Evolutionary conservation across 2,888 invertebrate species (phyloP).

Genomic region (Herminia tarsipennalis): DNA sequence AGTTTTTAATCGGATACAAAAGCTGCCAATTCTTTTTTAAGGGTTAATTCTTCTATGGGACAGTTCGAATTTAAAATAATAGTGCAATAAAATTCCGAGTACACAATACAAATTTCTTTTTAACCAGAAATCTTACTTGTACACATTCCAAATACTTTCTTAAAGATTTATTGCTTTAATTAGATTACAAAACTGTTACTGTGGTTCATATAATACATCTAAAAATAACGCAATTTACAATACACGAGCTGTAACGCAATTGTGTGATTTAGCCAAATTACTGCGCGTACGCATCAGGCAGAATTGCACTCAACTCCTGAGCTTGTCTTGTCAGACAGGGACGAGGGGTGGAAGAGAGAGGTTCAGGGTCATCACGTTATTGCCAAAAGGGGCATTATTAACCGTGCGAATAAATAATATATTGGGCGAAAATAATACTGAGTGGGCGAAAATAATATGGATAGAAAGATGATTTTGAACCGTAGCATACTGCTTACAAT

Average conservation of each 20-base stretch:
- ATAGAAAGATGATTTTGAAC: no score
- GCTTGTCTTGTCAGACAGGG: slow-evolving; percentile 43
- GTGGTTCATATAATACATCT: slow-evolving; percentile 9
- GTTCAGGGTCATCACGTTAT: slow-evolving; percentile 36
- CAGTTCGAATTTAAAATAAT: slow-evolving; percentile 3
- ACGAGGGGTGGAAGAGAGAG: slow-evolving; percentile 5
- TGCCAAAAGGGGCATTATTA: no score
- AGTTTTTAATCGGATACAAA: no score
- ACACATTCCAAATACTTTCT: slow-evolving; percentile 17
- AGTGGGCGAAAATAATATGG: no score
- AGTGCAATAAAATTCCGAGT: not conserved
- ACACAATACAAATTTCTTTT: not conserved
- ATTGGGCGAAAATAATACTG: no score
- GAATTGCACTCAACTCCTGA: slow-evolving; percentile 66
- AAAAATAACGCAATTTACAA: no score
- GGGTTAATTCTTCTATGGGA: no score
- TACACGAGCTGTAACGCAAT: no score
- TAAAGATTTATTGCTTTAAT: slow-evolving; percentile 19
- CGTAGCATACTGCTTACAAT: no score
- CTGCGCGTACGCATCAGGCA: slow-evolving; percentile 47
- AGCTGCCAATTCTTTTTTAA: no score
- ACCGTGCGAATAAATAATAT: no score
- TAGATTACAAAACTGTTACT: slow-evolving; percentile 8
- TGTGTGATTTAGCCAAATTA: no score
- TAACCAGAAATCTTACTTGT: not conserved